A percentile compares a stretch with the other conserved stretches of the same genome.
Evolutionary conservation across 2,113 vertebrate species (phyloP).

Genomic region (Raphicerus campestris): DNA sequence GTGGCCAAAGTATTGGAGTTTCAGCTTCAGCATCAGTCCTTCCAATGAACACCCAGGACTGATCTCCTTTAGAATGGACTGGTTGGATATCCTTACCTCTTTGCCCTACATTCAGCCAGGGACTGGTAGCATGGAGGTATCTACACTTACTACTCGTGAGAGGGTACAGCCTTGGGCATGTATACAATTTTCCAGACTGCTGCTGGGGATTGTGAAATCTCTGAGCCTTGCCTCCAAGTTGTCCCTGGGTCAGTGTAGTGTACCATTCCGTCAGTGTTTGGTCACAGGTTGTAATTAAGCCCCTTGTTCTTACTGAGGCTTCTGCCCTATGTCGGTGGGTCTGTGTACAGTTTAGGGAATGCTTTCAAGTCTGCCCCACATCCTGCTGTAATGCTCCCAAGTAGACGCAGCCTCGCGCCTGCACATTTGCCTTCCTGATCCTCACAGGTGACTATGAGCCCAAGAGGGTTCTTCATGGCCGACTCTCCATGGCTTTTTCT

Average conservation of each 20-base stretch:
- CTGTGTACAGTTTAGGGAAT: neutral
- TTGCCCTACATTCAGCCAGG: neutral
- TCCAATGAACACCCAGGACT: too few relatives aligned
- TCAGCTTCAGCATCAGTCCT: too few relatives aligned
- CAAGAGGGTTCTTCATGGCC: neutral
- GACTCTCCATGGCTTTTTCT: neutral
- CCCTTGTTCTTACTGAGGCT: neutral
- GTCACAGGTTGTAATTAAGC: neutral
- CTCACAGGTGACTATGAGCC: neutral
- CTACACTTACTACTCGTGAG: neutral
- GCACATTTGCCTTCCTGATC: neutral
- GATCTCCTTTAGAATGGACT: too few relatives aligned
- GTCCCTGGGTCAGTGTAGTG: neutral
- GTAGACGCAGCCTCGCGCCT: neutral
- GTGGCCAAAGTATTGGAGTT: too few relatives aligned
- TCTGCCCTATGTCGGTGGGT: neutral
- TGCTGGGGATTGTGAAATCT: neutral
- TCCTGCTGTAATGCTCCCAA: neutral
- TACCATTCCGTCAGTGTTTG: neutral
- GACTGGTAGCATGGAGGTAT: neutral
- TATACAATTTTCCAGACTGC: neutral
- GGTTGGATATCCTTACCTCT: neutral
- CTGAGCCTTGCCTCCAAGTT: neutral
- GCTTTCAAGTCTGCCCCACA: slow-evolving; percentile 11
- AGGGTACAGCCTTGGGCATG: neutral